Conservation (phyloP, 2,888 invertebrate genomes). For the Microctonus hyperodae region DNA sequence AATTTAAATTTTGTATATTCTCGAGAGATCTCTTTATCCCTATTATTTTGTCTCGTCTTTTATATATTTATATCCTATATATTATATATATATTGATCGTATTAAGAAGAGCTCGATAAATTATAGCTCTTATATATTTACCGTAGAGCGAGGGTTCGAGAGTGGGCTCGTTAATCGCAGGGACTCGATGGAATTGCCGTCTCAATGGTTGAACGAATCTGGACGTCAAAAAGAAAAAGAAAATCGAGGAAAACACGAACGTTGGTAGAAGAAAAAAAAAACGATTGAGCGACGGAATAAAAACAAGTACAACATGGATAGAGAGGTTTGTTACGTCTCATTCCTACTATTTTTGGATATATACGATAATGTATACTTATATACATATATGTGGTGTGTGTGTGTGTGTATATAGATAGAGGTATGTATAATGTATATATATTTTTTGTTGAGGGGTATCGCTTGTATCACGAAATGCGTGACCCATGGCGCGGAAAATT, state of each 20-base stretch:
- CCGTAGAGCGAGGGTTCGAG: constrained; percentile 19
- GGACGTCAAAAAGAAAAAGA: background rate
- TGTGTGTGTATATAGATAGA: background rate
- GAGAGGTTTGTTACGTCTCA: background rate
- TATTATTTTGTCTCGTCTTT: background rate
- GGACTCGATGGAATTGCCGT: constrained; percentile 8
- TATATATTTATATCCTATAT: background rate
- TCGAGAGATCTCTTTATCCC: background rate
- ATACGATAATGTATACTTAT: background rate
- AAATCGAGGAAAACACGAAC: no score
- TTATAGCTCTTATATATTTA: background rate
- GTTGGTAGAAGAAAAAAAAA: background rate
- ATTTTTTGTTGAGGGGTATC: constrained; percentile 25
- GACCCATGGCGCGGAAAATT: constrained; percentile 45
- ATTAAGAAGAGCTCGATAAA: background rate
- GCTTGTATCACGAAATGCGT: constrained; percentile 30
- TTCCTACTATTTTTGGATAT: constrained; percentile 21
- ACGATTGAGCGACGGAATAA: constrained; percentile 7
- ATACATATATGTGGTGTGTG: background rate
- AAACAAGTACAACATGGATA: background rate
- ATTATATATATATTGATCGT: background rate
- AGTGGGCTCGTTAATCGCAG: constrained; percentile 25
- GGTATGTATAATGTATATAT: background rate
- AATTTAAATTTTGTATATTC: background rate
- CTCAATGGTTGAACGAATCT: background rate